Evolutionary conservation across 2,113 vertebrate genomes (phyloP).

Genomic region (Pollachius pollachius): DNA sequence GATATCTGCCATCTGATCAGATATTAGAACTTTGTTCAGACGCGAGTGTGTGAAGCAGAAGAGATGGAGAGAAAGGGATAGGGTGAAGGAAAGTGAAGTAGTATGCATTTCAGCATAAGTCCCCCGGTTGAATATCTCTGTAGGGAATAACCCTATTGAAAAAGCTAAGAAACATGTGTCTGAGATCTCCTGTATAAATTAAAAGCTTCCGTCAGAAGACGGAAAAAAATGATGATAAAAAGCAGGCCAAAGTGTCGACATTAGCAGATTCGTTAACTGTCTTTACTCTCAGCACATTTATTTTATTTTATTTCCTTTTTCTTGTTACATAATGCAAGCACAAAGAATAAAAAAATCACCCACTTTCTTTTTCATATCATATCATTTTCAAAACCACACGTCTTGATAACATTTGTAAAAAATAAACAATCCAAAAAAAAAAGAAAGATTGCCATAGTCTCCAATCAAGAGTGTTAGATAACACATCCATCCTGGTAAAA

Average conservation of each 20-base stretch:
- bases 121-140: slow-evolving; percentile 1
- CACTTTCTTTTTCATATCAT: no score
- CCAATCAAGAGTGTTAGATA: background rate
- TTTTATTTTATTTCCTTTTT: background rate
- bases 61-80: background rate
- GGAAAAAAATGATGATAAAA: slow-evolving; percentile 36
- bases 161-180: slow-evolving; percentile 34
- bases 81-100: background rate
- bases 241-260: slow-evolving; percentile 32
- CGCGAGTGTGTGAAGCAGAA: background rate
- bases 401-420: no score
- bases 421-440: no score
- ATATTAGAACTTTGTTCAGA: slow-evolving; percentile 12
- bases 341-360: no score
- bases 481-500: background rate
- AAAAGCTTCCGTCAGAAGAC: slow-evolving; percentile 21
- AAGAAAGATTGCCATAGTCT: no score
- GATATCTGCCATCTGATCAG: slow-evolving; percentile 2
- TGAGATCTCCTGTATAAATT: slow-evolving; percentile 16
- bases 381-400: no score
- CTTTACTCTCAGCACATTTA: background rate
- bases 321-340: no score
- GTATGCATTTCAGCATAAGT: slow-evolving; percentile 9
- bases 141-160: slow-evolving; percentile 14
- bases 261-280: slow-evolving; percentile 26